phyloP scores from a whole-genome alignment of 2,797 vertebrate genomes.

The Uromys caudimaculatus region DNA sequence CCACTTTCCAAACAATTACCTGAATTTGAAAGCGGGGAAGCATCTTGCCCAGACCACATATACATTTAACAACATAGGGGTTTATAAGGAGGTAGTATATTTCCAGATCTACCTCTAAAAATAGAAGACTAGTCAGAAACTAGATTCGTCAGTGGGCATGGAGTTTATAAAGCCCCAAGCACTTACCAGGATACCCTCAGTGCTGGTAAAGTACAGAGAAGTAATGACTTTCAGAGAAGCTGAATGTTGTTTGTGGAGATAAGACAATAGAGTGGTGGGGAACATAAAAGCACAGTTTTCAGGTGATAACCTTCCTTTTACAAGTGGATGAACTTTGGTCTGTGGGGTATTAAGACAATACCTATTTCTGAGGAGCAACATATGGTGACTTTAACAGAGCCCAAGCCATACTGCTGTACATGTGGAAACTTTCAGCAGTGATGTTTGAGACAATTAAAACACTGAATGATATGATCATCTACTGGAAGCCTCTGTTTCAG shows the following conservation, averaged over 20 bases:
- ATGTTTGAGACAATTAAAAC: background rate
- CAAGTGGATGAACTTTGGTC: background rate
- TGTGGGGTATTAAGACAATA: background rate
- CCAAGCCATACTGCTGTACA: background rate
- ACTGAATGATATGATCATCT: background rate
- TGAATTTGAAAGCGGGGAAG: background rate
- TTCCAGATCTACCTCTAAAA: background rate
- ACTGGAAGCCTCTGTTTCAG: background rate
- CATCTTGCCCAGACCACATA: background rate
- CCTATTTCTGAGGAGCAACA: background rate
- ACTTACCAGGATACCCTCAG: background rate
- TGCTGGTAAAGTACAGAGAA: background rate
- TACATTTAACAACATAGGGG: background rate
- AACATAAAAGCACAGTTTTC: background rate
- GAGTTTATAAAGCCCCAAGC: background rate
- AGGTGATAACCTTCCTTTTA: background rate
- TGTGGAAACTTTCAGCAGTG: background rate
- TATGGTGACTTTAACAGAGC: background rate
- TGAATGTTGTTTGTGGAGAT: background rate
- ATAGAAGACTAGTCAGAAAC: background rate
- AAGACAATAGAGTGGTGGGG: background rate
- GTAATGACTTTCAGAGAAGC: background rate
- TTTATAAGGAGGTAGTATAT: background rate
- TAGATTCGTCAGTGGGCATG: background rate
- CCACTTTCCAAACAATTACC: background rate